Evolutionary conservation across 1,140 invertebrate species (phyloP), one percentile per base, ranked within the genome.

Genomic region (Sycophaga agraensis): DNA sequence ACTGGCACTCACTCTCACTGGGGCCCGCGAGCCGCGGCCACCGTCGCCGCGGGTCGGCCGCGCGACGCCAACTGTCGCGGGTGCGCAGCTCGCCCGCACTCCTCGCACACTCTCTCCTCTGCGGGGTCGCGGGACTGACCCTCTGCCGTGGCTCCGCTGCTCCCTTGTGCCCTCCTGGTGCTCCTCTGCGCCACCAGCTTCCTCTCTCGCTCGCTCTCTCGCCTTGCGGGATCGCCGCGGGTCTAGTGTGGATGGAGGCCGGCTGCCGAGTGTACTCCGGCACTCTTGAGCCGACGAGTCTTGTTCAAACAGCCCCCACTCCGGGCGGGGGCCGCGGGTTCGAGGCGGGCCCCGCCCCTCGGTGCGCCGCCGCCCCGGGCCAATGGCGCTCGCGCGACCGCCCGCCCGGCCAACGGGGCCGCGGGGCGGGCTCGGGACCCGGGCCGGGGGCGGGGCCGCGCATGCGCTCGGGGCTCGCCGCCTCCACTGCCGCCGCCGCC

Each of bases 251-350:
- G 76, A 77, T 73, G 76, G 72, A 73, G 70, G 74, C 78, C 75
- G 75, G 71, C 74, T 71, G 73, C 70, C 77, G 77, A 81, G 77
- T 81, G 78, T 79, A 75, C 75, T 74, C 73, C 66, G 74, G 68
- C 69, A 73, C 73, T 76, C 77, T 75, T 73, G 68, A 75, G 69
- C 70, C 72, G 68, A 66, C 70, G 67, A 68, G 71, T 73, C 73
- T 80, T 81, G 77, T 80, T 80, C 75, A 81, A 81, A 79, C 73
- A 81, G 22, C n/a, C 69, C 75, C 78, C 69, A 70, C 77, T 11
- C n/a, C 26, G 4, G 1, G 1, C 37, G 14, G 1, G 9, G 34
- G 45, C 35, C 51, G 57, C 64, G 39, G 39, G 19, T 19, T n/a
- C 16, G 12, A 7, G 5, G 14, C 5, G 17, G 24, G n/a, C 49